Evolutionary conservation across 2,797 vertebrate genomes (phyloP).

Genomic region (Artibeus jamaicensis): DNA sequence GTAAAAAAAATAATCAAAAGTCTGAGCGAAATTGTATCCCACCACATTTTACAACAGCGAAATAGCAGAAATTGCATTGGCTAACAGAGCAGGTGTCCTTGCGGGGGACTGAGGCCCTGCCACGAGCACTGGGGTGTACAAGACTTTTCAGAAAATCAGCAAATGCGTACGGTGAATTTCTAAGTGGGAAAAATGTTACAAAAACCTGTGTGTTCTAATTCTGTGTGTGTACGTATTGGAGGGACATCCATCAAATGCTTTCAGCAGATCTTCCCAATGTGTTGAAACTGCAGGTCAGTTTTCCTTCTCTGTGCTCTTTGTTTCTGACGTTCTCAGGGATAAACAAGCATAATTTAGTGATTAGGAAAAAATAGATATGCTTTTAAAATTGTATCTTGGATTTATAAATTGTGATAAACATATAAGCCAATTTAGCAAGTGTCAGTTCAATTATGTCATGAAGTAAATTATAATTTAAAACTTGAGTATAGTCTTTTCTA

Average conservation of each 20-base stretch:
- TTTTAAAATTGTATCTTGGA: background rate
- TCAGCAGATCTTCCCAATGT: background rate
- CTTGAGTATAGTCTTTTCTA: background rate
- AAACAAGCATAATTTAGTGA: background rate
- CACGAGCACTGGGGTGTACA: background rate
- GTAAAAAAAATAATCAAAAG: background rate
- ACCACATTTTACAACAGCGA: background rate
- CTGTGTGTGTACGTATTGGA: background rate
- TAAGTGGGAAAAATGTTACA: background rate
- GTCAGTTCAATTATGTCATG: conserved; percentile 6
- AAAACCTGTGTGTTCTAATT: background rate
- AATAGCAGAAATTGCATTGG: background rate
- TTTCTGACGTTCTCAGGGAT: background rate
- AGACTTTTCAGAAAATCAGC: background rate
- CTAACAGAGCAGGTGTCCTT: background rate
- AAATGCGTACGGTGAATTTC: background rate
- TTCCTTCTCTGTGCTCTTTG: background rate
- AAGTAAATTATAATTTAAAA: conserved; percentile 16
- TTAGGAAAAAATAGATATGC: background rate
- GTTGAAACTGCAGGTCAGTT: background rate
- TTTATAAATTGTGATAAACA: background rate
- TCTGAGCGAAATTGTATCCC: background rate
- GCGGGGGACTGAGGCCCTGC: background rate
- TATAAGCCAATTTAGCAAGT: background rate
- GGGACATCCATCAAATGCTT: background rate